These are phyloP conservation scores for Fregetta grallaria DNA, from an alignment of 2,113 vertebrate genomes.

Conservation along the genomic window DNA sequence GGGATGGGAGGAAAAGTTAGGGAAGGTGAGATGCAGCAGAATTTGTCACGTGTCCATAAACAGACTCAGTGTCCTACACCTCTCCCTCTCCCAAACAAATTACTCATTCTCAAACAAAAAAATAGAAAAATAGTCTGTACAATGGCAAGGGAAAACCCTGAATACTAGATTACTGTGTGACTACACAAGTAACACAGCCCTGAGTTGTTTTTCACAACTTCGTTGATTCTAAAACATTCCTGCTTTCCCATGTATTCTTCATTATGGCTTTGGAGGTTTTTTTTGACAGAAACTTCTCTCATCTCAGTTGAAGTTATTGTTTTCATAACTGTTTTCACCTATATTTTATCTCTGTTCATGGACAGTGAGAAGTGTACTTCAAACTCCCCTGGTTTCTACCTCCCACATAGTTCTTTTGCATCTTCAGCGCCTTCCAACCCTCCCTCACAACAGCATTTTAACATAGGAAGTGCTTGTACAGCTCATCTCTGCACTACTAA, in stretches of 20 bases:
- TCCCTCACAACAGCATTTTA: slow-evolving; percentile 6
- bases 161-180: not conserved
- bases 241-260: not conserved
- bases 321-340: not conserved
- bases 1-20: fast-evolving
- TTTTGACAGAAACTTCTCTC: not conserved
- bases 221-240: not conserved
- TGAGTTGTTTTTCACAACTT: not conserved
- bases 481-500: slow-evolving; percentile 26
- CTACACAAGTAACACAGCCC: not conserved
- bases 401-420: not conserved
- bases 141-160: not conserved
- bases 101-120: not conserved
- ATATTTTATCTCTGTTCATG: not conserved
- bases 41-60: not conserved
- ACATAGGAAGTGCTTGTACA: not conserved
- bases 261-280: not conserved
- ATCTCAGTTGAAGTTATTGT: not conserved
- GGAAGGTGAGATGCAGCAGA: not conserved
- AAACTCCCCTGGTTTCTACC: not conserved
- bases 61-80: not conserved
- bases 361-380: not conserved
- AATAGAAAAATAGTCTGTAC: not conserved
- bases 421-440: not conserved
- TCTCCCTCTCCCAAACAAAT: not conserved